Evolutionary conservation across 1,140 invertebrate species (phyloP).

Genomic region (Drosophila insularis): DNA sequence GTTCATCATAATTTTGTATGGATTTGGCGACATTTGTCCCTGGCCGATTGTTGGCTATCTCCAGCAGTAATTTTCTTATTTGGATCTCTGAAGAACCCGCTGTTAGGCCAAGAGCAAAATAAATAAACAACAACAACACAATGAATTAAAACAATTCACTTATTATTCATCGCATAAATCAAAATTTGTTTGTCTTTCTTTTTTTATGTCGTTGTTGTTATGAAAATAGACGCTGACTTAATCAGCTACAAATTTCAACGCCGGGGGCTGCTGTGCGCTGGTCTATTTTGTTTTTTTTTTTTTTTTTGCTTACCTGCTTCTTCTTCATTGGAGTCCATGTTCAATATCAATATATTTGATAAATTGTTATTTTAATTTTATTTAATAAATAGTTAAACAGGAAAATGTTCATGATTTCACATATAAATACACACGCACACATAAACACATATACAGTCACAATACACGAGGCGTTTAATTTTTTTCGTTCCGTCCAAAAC

Average conservation of each 20-base stretch:
- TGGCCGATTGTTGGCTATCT: slow-evolving; percentile 57
- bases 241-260: neutral
- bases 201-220: neutral
- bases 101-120: neutral
- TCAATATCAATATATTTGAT: neutral
- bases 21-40: slow-evolving; percentile 65
- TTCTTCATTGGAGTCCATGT: neutral
- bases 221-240: slow-evolving; percentile 18
- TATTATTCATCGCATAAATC: neutral
- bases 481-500: neutral
- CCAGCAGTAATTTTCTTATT: slow-evolving; percentile 34
- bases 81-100: slow-evolving; percentile 3
- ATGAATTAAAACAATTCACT: neutral
- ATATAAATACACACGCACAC: neutral
- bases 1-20: slow-evolving; percentile 56
- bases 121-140: no score
- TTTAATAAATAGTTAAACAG: neutral
- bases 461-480: neutral
- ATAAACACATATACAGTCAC: neutral
- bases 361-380: neutral
- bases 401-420: neutral
- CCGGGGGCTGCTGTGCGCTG: neutral
- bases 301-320: neutral
- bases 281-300: neutral
- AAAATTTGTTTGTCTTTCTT: slow-evolving; percentile 26